Percentiles rank a stretch among this genome's conserved stretches.
Evolutionary conservation across 2,797 vertebrate genomes (phyloP).

Genomic region (Caiman crocodilus): DNA sequence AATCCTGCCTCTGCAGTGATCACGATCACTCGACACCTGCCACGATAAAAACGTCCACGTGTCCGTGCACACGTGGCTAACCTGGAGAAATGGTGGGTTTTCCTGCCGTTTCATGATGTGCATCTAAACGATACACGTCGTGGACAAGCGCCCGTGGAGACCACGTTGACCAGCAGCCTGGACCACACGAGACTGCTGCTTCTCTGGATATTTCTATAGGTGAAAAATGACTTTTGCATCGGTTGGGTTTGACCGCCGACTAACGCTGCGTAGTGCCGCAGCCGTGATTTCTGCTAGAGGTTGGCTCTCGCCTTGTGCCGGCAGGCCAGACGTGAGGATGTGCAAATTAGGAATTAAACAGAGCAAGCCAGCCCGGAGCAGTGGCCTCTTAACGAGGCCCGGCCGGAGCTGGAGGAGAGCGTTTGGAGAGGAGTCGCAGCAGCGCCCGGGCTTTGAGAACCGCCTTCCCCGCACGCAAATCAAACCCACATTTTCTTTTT

Average conservation of each 20-base stretch:
- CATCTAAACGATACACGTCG: too few species aligned
- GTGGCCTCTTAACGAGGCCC: conserved; percentile 4
- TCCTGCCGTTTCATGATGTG: too few species aligned
- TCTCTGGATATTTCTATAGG: conserved; percentile 9
- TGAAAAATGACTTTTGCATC: not conserved
- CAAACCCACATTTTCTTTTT: conserved; percentile 56
- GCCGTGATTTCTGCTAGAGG: conserved; percentile 27
- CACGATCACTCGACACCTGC: too few species aligned
- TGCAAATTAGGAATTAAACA: conserved; percentile 64
- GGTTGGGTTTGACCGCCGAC: conserved; percentile 23
- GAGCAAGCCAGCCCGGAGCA: conserved; percentile 41
- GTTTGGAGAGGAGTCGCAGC: conserved; percentile 50
- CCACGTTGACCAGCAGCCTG: not conserved
- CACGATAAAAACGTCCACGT: too few species aligned
- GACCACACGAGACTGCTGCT: not conserved
- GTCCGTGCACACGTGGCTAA: too few species aligned
- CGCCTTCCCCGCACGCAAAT: conserved; percentile 47
- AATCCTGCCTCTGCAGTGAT: too few species aligned
- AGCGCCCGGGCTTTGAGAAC: conserved; percentile 49
- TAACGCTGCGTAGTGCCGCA: not conserved
- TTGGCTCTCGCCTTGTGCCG: conserved; percentile 47
- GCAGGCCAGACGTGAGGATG: conserved; percentile 1
- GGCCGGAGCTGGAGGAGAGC: not conserved
- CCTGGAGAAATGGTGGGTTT: too few species aligned
- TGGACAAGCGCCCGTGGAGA: not conserved